Conservation (phyloP, 1,140 invertebrate genomes). For the Anoplophora glabripennis region DNA sequence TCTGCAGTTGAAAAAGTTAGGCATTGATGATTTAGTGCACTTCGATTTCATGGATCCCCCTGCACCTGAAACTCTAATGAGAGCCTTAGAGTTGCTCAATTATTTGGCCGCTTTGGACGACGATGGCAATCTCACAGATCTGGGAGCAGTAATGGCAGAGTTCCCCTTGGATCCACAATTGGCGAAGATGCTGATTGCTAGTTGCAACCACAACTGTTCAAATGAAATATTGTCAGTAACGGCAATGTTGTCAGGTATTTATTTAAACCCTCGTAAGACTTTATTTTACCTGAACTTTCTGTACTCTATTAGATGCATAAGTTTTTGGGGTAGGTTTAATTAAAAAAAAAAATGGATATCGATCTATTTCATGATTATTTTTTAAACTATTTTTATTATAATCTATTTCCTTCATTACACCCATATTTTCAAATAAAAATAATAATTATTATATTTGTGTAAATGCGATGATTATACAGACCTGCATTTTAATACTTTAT, state of each 20-base stretch:
- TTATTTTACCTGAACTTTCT: no score
- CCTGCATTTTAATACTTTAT: no score
- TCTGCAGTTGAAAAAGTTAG: slow-evolving; percentile 96
- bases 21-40: slow-evolving; percentile 98
- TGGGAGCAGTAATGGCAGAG: slow-evolving; percentile 99
- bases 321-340: no score
- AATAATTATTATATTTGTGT: no score
- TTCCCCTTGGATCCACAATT: slow-evolving; percentile 98
- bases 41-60: slow-evolving; percentile 99
- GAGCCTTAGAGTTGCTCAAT: slow-evolving; percentile 95
- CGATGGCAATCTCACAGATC: slow-evolving; percentile 91
- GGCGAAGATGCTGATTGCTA: slow-evolving; percentile 98
- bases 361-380: no score
- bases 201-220: slow-evolving; percentile 96
- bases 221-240: slow-evolving; percentile 99
- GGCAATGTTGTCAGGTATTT: slow-evolving; percentile 96
- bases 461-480: no score
- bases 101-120: slow-evolving; percentile 96
- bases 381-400: no score
- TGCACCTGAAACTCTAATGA: slow-evolving; percentile 99
- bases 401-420: no score
- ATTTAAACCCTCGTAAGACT: background rate
- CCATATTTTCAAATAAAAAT: no score
- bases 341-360: no score
- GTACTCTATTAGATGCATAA: no score